A percentile compares a stretch with the other conserved stretches of the same genome.
Conservation (phyloP, 1,140 invertebrate genomes). For the Potamilus streckersoni region DNA sequence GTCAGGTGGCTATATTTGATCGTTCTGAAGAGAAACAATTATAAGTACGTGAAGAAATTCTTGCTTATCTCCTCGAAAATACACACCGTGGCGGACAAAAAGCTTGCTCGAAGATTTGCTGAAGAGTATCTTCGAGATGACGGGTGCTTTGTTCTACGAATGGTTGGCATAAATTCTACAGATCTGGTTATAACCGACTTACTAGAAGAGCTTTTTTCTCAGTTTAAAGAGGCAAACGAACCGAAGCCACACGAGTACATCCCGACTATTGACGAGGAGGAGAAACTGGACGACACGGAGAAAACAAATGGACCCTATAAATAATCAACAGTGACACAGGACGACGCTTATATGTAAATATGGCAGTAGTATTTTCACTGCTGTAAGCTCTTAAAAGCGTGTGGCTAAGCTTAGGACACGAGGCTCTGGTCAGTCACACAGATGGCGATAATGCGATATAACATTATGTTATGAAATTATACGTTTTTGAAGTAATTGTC, state of each 20-base stretch:
- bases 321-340: no score
- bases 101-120: conserved; percentile 54
- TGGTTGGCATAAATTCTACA: conserved; percentile 53
- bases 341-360: no score
- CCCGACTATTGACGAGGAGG: no score
- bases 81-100: conserved; percentile 53
- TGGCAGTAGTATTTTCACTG: no score
- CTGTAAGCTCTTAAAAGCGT: no score
- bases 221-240: conserved; percentile 33
- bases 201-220: conserved; percentile 45
- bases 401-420: no score
- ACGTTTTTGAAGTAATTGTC: no score
- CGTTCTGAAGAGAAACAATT: conserved; percentile 18
- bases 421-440: no score
- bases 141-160: conserved; percentile 51
- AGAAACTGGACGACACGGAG: no score
- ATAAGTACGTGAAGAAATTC: conserved; percentile 54
- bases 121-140: conserved; percentile 57
- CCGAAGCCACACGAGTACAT: not conserved
- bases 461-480: no score
- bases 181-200: conserved; percentile 50
- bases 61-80: conserved; percentile 41
- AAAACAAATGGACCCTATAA: no score
- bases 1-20: conserved; percentile 19
- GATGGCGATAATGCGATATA: no score